Conservation (phyloP, 2,888 invertebrate species). For the Acrobasis consociella region DNA sequence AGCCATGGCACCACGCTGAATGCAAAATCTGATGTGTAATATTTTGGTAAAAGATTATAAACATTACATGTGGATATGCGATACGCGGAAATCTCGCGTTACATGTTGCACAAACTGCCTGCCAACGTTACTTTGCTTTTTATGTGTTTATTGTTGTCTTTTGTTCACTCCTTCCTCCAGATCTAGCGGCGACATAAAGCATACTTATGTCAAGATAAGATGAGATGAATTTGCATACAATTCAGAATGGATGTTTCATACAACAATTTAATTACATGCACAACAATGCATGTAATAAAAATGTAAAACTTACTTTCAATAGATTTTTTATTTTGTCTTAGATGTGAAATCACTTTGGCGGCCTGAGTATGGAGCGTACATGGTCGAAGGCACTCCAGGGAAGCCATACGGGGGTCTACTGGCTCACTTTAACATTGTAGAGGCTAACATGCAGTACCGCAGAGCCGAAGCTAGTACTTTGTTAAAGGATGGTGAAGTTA, state of each 20-base stretch:
- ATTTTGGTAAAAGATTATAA: constrained; percentile 9
- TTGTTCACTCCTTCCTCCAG: neutral
- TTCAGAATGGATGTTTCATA: too few species aligned
- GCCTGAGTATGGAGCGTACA: constrained; percentile 99
- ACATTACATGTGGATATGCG: neutral
- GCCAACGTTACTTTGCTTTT: constrained; percentile 4
- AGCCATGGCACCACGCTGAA: too few species aligned
- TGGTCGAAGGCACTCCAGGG: constrained; percentile 99
- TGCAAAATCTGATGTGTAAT: neutral
- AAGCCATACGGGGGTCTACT: constrained; percentile 96
- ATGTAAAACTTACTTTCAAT: constrained; percentile 5
- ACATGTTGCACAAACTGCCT: constrained; percentile 3
- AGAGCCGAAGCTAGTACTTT: constrained; percentile 92
- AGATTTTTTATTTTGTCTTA: constrained; percentile 39
- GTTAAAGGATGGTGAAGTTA: constrained; percentile 89
- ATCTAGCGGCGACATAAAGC: neutral
- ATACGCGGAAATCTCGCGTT: constrained; percentile 13
- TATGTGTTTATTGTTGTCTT: constrained; percentile 17
- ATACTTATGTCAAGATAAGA: too few species aligned
- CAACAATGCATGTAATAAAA: too few species aligned
- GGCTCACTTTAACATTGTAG: constrained; percentile 98
- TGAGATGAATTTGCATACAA: too few species aligned
- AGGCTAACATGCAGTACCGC: constrained; percentile 97
- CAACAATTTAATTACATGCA: too few species aligned
- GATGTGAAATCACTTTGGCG: constrained; percentile 96